phyloP scores from a whole-genome alignment of 2,113 vertebrate species.

The zebrafish (Danio rerio) region DNA sequence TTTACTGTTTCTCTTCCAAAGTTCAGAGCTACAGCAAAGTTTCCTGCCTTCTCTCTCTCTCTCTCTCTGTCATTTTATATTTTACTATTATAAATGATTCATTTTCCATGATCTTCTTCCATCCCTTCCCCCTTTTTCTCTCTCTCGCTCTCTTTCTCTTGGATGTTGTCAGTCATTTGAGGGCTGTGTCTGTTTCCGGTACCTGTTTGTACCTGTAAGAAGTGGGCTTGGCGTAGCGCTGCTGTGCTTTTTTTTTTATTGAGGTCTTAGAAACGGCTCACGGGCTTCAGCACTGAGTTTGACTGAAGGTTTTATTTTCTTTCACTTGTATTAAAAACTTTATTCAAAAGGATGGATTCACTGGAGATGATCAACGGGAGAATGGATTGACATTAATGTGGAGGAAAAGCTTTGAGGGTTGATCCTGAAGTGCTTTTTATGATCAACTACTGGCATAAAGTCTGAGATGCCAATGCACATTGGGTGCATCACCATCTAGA shows the following conservation, averaged over 20 bases:
- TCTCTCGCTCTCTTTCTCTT: conserved; percentile 6
- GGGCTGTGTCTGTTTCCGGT: conserved; percentile 46
- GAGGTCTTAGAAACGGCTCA: no score
- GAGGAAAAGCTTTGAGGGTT: no score
- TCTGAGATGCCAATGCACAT: no score
- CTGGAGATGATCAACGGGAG: background rate
- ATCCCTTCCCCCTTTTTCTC: background rate
- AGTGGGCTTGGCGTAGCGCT: background rate
- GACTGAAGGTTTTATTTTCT: no score
- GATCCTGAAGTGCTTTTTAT: no score
- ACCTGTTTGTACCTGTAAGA: conserved; percentile 51
- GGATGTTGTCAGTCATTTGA: conserved; percentile 33
- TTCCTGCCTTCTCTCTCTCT: background rate
- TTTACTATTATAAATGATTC: background rate
- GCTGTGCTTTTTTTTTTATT: background rate
- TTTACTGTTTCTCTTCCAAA: background rate
- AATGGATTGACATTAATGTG: background rate
- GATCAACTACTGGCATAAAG: no score
- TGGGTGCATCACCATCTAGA: no score
- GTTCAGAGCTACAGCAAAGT: conserved; percentile 5
- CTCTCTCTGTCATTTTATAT: background rate
- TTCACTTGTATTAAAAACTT: background rate
- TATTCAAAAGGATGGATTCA: background rate
- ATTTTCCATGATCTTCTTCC: background rate
- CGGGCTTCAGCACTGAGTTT: no score